phyloP scores from a whole-genome alignment of 2,797 vertebrate genomes.

The Glyptemys insculpta region DNA sequence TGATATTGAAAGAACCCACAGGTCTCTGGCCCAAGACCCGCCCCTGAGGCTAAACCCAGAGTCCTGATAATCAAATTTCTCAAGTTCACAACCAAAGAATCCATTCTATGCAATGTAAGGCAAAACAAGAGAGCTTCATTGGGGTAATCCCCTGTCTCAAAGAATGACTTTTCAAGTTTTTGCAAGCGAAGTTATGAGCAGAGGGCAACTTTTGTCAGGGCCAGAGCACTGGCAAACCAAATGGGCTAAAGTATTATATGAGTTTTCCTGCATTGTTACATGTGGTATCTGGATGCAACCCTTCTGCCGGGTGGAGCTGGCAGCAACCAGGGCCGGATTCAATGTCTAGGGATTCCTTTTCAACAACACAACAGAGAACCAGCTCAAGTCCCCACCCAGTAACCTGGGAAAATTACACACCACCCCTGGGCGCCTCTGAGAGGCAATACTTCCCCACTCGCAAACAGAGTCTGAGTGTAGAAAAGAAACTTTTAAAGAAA shows the following conservation, averaged over 20 bases:
- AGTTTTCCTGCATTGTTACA: background rate
- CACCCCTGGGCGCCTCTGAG: too few species aligned
- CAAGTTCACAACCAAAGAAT: background rate
- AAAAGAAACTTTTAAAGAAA: too few species aligned
- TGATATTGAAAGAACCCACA: background rate
- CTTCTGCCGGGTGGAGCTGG: too few species aligned
- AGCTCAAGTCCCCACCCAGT: too few species aligned
- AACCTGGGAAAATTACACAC: too few species aligned
- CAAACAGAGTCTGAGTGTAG: too few species aligned
- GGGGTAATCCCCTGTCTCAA: background rate
- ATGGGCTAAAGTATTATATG: background rate
- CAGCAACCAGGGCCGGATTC: too few species aligned
- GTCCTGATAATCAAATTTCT: background rate
- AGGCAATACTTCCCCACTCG: too few species aligned
- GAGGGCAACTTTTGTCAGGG: background rate
- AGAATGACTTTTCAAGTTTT: background rate
- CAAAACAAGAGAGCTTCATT: background rate
- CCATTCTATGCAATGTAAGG: background rate
- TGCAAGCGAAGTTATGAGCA: background rate
- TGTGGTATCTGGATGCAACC: background rate
- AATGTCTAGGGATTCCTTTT: too few species aligned
- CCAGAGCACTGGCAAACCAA: background rate
- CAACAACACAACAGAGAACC: too few species aligned
- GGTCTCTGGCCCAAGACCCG: background rate
- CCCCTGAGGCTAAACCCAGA: background rate